These are phyloP conservation scores for Sinopyrophorus schimmeli DNA, from an alignment of 2,888 invertebrate species.

Conservation along the genomic window DNA sequence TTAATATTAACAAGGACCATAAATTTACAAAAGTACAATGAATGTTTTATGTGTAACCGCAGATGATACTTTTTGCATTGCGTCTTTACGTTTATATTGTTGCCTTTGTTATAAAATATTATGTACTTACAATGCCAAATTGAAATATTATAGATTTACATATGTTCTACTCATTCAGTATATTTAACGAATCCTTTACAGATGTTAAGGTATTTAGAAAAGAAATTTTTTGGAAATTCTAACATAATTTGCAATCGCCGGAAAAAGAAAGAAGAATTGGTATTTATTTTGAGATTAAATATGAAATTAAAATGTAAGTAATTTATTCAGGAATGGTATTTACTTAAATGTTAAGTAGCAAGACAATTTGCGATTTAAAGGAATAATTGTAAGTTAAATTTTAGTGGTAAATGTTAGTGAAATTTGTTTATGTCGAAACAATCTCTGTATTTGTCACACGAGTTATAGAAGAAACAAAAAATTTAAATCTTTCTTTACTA, in stretches of 20 bases:
- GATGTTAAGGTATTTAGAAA: no score
- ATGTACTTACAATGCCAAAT: conserved; percentile 34
- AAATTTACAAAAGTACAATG: neutral
- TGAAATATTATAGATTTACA: conserved; percentile 25
- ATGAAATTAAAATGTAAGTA: conserved; percentile 10
- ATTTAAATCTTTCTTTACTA: conserved; percentile 6
- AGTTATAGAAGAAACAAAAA: no score
- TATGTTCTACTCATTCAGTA: conserved; percentile 20
- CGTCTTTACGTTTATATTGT: conserved; percentile 16
- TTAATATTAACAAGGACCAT: neutral
- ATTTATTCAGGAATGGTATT: conserved; percentile 19
- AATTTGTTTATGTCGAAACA: conserved; percentile 20
- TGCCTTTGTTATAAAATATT: conserved; percentile 15
- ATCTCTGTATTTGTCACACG: no score
- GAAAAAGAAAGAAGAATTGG: neutral
- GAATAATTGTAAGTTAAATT: conserved; percentile 11
- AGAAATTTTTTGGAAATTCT: neutral
- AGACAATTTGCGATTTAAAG: conserved; percentile 5
- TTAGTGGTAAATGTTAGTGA: conserved; percentile 14
- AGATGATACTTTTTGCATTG: neutral
- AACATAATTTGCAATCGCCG: neutral
- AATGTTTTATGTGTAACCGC: neutral
- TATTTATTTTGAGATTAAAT: conserved; percentile 9
- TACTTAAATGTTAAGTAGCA: conserved; percentile 20
- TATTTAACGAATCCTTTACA: conserved; percentile 5